phyloP scores from a whole-genome alignment of 2,888 invertebrate genomes.

The Dasysyrphus tricinctus region DNA sequence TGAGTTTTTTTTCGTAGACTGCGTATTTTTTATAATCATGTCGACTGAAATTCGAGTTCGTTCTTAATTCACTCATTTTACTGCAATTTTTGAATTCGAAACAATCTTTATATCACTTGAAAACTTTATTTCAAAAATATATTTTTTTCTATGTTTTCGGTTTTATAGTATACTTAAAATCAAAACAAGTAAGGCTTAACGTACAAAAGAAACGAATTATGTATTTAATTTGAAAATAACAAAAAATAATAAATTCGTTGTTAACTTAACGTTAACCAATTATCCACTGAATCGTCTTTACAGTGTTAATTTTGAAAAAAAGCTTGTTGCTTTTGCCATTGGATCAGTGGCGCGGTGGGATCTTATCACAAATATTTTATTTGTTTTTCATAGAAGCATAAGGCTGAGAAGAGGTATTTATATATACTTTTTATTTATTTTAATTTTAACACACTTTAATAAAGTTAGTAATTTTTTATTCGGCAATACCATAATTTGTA shows the following conservation, averaged over 20 bases:
- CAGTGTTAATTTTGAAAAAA: slow-evolving; percentile 43
- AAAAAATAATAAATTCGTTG: slow-evolving; percentile 76
- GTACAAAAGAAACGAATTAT: not conserved
- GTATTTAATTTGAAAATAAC: not conserved
- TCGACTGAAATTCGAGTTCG: slow-evolving; percentile 80
- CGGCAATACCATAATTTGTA: slow-evolving; percentile 17
- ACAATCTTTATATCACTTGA: slow-evolving; percentile 55
- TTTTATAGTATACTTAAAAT: slow-evolving; percentile 6
- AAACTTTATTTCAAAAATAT: not conserved
- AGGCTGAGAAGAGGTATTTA: not conserved
- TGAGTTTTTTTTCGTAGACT: slow-evolving; percentile 80
- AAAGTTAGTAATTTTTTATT: not conserved
- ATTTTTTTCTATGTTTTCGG: not conserved
- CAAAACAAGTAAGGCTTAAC: not conserved
- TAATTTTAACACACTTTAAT: slow-evolving; percentile 31
- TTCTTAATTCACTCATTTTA: slow-evolving; percentile 33
- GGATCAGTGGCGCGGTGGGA: not conserved
- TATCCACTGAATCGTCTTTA: slow-evolving; percentile 78
- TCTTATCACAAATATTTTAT: slow-evolving; percentile 53
- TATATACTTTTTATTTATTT: slow-evolving; percentile 1
- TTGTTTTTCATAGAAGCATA: slow-evolving; percentile 38
- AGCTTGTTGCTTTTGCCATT: slow-evolving; percentile 51
- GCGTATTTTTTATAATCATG: slow-evolving; percentile 81
- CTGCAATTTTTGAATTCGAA: slow-evolving; percentile 23
- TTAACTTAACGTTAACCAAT: slow-evolving; percentile 79